These are phyloP conservation scores for Capreolus pygargus DNA, from an alignment of 2,113 vertebrate species.

Conservation along the genomic window DNA sequence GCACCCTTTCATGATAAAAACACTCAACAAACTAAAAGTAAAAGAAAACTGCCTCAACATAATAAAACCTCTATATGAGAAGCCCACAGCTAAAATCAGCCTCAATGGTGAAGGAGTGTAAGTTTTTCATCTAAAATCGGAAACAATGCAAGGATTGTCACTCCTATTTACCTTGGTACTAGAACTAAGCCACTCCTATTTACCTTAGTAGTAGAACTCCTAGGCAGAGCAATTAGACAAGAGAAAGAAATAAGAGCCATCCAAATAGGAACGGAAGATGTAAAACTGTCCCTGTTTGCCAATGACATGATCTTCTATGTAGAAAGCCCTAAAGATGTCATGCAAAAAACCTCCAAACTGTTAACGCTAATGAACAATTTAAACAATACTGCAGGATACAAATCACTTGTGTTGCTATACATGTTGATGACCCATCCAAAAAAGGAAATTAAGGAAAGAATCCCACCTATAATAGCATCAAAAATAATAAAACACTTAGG, in stretches of 20 bases:
- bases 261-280: neutral
- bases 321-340: neutral
- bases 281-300: neutral
- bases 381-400: neutral
- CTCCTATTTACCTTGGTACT: neutral
- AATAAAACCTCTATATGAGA: neutral
- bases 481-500: neutral
- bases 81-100: neutral
- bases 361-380: neutral
- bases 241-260: neutral
- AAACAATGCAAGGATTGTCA: neutral
- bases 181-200: neutral
- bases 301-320: neutral
- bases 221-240: neutral
- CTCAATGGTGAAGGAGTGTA: neutral
- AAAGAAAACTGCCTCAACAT: neutral
- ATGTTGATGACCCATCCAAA: neutral
- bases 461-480: neutral
- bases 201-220: neutral
- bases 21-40: neutral
- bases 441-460: neutral
- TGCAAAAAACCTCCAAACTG: neutral
- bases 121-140: neutral
- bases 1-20: conserved; percentile 2
- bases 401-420: neutral